A percentile compares a stretch with the other conserved stretches of the same genome.
Conservation (phyloP, 2,113 vertebrate species). For the Euleptes europaea region DNA sequence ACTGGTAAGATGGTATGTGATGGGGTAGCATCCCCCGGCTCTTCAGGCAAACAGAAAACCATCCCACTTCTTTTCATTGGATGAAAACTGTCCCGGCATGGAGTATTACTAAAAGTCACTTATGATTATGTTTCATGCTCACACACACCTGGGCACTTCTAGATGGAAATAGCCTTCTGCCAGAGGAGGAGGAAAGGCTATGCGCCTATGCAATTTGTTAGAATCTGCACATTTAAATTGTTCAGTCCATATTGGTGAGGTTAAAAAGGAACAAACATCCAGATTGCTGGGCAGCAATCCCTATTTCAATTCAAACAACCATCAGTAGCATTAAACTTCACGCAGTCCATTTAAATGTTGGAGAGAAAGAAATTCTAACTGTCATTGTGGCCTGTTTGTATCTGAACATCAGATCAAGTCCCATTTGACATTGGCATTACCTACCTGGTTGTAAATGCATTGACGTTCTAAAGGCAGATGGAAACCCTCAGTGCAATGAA, state of each 20-base stretch:
- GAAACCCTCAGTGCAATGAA: conserved; percentile 8
- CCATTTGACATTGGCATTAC: conserved; percentile 6
- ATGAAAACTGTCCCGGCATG: no score
- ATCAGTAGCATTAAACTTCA: neutral
- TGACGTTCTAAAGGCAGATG: neutral
- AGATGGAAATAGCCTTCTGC: neutral
- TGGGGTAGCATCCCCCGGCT: no score
- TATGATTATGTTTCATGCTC: no score
- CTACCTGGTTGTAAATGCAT: conserved; percentile 8
- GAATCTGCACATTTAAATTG: neutral
- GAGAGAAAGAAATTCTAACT: neutral
- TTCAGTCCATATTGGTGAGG: neutral
- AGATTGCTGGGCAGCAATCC: neutral
- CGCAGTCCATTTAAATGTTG: neutral
- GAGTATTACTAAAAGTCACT: no score
- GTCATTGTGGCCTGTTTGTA: neutral
- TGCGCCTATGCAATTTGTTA: neutral
- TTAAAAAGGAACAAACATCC: neutral
- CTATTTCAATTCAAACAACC: neutral
- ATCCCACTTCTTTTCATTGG: no score
- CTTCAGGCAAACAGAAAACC: no score
- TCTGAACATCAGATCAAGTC: neutral
- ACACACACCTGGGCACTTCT: no score
- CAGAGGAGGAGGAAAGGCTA: no score
- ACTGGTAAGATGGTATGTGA: no score